phyloP scores from a whole-genome alignment of 2,113 vertebrate genomes.

The Pseudorasbora parva region DNA sequence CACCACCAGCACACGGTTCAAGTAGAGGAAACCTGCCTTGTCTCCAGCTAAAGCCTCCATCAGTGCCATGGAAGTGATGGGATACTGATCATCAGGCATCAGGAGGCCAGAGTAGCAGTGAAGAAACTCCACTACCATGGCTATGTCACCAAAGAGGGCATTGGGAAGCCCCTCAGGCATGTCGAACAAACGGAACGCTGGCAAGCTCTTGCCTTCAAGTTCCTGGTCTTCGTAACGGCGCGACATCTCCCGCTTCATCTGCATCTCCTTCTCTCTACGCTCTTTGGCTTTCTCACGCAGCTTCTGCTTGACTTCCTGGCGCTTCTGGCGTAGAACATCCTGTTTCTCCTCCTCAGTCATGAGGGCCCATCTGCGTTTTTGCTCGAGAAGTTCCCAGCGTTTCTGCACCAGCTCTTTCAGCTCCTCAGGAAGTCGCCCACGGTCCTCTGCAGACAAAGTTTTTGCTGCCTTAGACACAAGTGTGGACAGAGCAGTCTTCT shows the following conservation, averaged over 20 bases:
- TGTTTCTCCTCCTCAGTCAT: conserved; percentile 92
- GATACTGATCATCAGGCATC: conserved; percentile 92
- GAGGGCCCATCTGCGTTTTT: conserved; percentile 88
- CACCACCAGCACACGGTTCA: conserved; percentile 91
- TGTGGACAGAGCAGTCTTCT: conserved; percentile 87
- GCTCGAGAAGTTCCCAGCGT: conserved; percentile 89
- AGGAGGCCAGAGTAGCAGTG: conserved; percentile 90
- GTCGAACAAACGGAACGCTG: conserved; percentile 88
- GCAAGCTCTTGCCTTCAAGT: conserved; percentile 82
- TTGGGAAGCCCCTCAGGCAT: conserved; percentile 96
- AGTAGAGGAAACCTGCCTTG: conserved; percentile 88
- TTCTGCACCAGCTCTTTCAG: conserved; percentile 86
- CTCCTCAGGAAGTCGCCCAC: conserved; percentile 89
- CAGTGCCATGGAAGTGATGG: conserved; percentile 87
- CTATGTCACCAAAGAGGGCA: conserved; percentile 90
- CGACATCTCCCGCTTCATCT: conserved; percentile 86
- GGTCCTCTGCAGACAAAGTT: conserved; percentile 86
- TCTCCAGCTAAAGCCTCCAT: conserved; percentile 92
- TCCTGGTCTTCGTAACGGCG: conserved; percentile 93
- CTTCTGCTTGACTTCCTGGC: conserved; percentile 87
- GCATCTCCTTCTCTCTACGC: conserved; percentile 88
- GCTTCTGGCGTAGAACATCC: conserved; percentile 87
- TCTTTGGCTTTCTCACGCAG: conserved; percentile 90
- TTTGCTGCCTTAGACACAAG: conserved; percentile 91
- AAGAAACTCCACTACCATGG: conserved; percentile 94